Base-by-base conservation (phyloP, 2,797 vertebrate species). In the Pseudopleuronectes americanus region DNA sequence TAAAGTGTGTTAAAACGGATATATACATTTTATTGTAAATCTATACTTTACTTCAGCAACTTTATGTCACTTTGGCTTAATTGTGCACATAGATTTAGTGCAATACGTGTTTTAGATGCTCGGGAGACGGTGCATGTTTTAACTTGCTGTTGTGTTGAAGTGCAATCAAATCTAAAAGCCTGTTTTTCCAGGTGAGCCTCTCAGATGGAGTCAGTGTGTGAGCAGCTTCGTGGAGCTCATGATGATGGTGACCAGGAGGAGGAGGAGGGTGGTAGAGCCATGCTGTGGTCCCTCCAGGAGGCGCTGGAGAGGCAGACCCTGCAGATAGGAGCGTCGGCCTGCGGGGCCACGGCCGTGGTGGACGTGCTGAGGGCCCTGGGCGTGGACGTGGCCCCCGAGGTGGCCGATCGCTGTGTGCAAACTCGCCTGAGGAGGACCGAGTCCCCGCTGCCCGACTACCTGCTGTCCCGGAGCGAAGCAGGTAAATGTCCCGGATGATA, bases 231-330 rank as follows among this genome's bases (percentile, higher is more conserved):
- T 26, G 68, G 22, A n/a, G 56, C 36, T 19, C 54, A 5, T 21
- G 67, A 49, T 0, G 69, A 72, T 17, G 1, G 68, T 62, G 1
- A 24, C 3, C 3, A 24, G 24, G 57, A 70, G 38, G 64, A 74
- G 21, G 60, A 45, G 6, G 75, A 63, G 56, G 23, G 16, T 52
- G 33, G 51, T 26, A 23, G 57, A 4, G 92, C 90, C 72, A 94
- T 95, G 92, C 75, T 95, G 74, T 95, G 95, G 94, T 91, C 93
- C 66, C 22, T 94, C 55, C 88, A 87, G 76, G 93, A 95, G 84
- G 94, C 95, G 0, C 55, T 92, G 55, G 88, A 94, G 83, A 92
- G 83, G 74, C 93, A 95, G 86, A 94, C 93, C 0, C 80, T 89
- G 58, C 94, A 95, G 88, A 95, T 94, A 0, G 95, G 94, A 9